A percentile compares a stretch with the other conserved stretches of the same genome.
phyloP scores from a whole-genome alignment of 2,797 vertebrate genomes.

The Neopelma chrysocephalum region DNA sequence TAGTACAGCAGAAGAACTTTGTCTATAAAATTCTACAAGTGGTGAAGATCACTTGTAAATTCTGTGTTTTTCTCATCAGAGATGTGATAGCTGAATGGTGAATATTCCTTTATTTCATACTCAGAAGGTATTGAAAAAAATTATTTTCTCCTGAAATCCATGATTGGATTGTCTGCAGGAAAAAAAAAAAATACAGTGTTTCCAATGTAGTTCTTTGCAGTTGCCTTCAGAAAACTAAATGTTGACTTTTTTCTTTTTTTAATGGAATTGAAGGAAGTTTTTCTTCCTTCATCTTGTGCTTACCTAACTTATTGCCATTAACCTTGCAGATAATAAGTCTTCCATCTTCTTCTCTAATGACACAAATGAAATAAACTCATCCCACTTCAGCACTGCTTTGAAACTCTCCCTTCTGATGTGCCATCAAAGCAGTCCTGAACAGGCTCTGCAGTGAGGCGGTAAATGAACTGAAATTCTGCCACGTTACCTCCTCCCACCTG shows the following conservation, averaged over 20 bases:
- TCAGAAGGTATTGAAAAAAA: not conserved
- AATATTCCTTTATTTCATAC: not conserved
- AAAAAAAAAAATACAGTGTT: not conserved
- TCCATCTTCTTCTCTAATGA: conserved; percentile 31
- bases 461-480: conserved; percentile 8
- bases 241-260: not conserved
- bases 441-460: conserved; percentile 29
- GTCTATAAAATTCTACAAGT: not conserved
- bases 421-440: conserved; percentile 48
- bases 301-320: conserved; percentile 63
- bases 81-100: not conserved
- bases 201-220: not conserved
- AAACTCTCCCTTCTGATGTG: conserved; percentile 56
- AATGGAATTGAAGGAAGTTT: not conserved
- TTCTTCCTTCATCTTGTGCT: conserved; percentile 24
- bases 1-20: not conserved
- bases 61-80: not conserved
- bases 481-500: not conserved
- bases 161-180: not conserved
- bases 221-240: not conserved
- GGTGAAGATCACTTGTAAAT: not conserved
- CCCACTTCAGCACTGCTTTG: conserved; percentile 48
- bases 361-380: conserved; percentile 36
- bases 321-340: conserved; percentile 9
- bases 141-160: not conserved